Base-by-base conservation (phyloP, 2,797 vertebrate genomes). In the Melanotaenia maccullochi region DNA sequence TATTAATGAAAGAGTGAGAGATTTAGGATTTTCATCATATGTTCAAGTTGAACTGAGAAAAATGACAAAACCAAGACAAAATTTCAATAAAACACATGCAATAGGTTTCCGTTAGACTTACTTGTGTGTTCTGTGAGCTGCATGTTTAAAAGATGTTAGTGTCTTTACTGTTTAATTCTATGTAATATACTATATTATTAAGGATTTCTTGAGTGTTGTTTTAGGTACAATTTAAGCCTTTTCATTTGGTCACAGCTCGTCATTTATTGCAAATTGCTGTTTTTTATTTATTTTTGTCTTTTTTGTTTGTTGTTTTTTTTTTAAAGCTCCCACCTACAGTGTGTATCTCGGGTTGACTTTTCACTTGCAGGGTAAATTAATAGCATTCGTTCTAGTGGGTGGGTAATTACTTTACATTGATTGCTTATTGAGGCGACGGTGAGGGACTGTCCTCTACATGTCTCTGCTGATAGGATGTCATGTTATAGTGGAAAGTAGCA, bases 341-440 rank as follows among this genome's bases (percentile, higher is more conserved):
- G 22, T 67, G 74, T 60, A 79, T 57, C 58, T 56, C 22, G 13
- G 22, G 63, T 44, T 66, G 60, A 66, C 73, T 73, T 84, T 78
- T 75, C 51, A 78, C n/a, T 36, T 24, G 40, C 47, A 71, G 76
- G 70, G 81, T 70, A 65, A 84, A 85, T 89, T 73, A 83, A 86
- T 75, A 66, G 35, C n/a, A 32, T 84, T 65, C 36, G 36, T 73
- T 82, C 36, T 75, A 75, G 60, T 78, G 65, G 55, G 13, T 56
- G 51, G 62, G 68, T 79, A 81, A 83, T 89, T 63, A 78, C 57
- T 62, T 36, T 47, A 22, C 57, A 77, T 76, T 75, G 83, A 85
- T 83, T 59, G 58, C 38, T 61, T 59, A 64, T 71, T 63, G 71
- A 81, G 52, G 60, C 56, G 61, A 64, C 8, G 3, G 64, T 80